A percentile compares a stretch with the other conserved stretches of the same genome.
These are phyloP conservation scores for Gadopsis bispinosus DNA, from an alignment of 2,797 vertebrate genomes.

Conservation along the genomic window DNA sequence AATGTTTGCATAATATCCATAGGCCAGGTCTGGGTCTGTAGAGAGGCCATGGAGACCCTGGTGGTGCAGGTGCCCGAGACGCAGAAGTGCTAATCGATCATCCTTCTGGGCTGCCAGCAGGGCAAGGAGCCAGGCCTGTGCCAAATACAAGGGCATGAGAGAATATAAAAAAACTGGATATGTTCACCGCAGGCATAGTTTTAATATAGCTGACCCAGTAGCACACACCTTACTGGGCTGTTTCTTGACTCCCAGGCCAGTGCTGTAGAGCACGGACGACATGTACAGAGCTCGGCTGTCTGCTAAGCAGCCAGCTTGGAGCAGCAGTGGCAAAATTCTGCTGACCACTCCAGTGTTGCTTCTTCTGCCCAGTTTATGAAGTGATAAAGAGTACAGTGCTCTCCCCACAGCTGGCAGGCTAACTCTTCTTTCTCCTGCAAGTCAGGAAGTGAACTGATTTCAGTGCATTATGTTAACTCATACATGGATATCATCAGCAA, in stretches of 20 bases:
- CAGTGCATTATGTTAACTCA: neutral
- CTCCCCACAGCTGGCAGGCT: conserved; percentile 70
- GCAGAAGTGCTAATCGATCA: conserved; percentile 83
- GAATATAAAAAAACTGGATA: neutral
- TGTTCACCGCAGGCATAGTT: neutral
- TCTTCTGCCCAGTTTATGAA: conserved; percentile 66
- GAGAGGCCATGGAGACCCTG: conserved; percentile 74
- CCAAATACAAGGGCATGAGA: conserved; percentile 42
- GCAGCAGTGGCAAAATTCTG: conserved; percentile 78
- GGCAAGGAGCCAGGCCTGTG: conserved; percentile 83
- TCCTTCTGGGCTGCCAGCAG: conserved; percentile 84
- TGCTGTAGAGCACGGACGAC: conserved; percentile 81
- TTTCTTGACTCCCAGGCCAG: conserved; percentile 78
- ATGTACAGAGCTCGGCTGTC: conserved; percentile 81
- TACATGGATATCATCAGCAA: neutral
- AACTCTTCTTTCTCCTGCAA: conserved; percentile 60
- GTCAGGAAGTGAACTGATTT: conserved; percentile 16
- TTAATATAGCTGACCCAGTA: neutral
- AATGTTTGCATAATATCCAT: conserved; percentile 87
- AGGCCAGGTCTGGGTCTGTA: conserved; percentile 82
- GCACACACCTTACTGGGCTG: conserved; percentile 79
- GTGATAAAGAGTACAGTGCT: conserved; percentile 76
- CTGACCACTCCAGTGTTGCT: conserved; percentile 55
- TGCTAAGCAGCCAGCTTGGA: conserved; percentile 85
- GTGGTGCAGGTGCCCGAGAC: conserved; percentile 84